A percentile compares a stretch with the other conserved stretches of the same genome.
phyloP scores from a whole-genome alignment of 2,797 vertebrate species.

The Tangara arthus region DNA sequence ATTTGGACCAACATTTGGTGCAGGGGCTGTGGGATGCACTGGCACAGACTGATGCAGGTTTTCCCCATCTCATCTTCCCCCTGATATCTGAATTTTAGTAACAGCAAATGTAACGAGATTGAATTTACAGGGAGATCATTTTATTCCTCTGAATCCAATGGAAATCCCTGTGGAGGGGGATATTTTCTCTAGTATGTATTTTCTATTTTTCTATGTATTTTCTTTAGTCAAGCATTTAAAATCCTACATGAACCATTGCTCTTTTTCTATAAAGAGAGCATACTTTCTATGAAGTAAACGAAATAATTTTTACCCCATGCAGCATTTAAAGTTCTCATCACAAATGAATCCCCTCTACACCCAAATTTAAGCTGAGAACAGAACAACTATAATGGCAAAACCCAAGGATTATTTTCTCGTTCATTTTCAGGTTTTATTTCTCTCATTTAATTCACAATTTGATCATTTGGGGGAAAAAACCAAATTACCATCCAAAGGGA shows the following conservation, averaged over 20 bases:
- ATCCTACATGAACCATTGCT: accelerated
- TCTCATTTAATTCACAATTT: neutral
- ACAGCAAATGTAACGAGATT: too few species aligned
- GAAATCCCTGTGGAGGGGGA: neutral
- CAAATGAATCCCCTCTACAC: neutral
- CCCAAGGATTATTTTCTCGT: neutral
- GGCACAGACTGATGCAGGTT: neutral
- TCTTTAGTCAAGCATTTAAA: neutral
- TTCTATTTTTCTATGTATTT: neutral
- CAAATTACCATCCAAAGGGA: neutral
- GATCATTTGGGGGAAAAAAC: neutral
- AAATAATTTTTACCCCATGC: neutral
- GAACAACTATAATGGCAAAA: neutral
- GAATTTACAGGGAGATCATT: neutral
- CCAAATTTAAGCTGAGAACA: neutral
- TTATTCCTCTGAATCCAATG: neutral
- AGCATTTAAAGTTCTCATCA: neutral
- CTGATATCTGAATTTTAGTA: neutral
- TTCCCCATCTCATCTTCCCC: neutral
- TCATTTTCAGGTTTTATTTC: neutral
- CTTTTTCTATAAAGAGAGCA: neutral
- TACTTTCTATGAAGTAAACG: too few species aligned
- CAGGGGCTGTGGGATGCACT: neutral
- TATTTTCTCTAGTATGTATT: neutral
- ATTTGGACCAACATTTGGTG: neutral